Base-by-base conservation (phyloP, 2,888 invertebrate species). In the Halictus quadricinctus region DNA sequence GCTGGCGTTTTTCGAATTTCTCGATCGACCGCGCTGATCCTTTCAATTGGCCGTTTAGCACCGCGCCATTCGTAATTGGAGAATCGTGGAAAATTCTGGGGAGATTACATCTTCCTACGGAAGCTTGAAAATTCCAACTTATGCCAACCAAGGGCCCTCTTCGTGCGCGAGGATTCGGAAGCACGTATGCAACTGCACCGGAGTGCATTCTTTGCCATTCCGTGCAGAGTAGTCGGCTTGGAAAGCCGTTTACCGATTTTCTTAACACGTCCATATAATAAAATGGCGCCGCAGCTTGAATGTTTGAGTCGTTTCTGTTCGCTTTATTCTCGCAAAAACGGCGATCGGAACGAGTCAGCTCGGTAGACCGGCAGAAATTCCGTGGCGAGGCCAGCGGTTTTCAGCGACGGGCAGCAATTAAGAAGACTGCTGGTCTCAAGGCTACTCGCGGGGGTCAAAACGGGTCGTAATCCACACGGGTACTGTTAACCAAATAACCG, bases 401-500 rank as follows among this genome's bases (percentile, higher is more conserved):
- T 43, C 13, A 15, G 46, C 12, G 21, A 8, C 25, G n/a, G 50
- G 8, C 21, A 2, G 48, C 36, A 43, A 54, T 74, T 54, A 75
- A 58, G 74, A n/a, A 69, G 74, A 48, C 36, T 60, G 60, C 36
- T 75, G 64, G 75, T 74, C 64, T 74, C 72, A 54, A 41, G 60
- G 78, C 76, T 83, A 74, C 85, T 85, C 58, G 80, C 58, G 80
- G 81, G 15, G 48, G 41, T 79, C 76, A 83, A 81, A 80, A 50
- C 73, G 72, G 72, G 75, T 84, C 83, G 79, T 85, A 89, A 87
- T 89, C 89, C 85, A 83, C 36, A 3, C 87, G 88, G 87, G 85
- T 85, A 89, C 91, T 88, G 90, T 90, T 90, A 90, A 88, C 91
- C 86, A 88, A 89, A 91, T 86, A 90, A 76, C 79, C 87, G 83